These are phyloP conservation scores for Brachyhypopomus occidentalis DNA, from an alignment of 2,113 vertebrate genomes.

Conservation along the genomic window DNA sequence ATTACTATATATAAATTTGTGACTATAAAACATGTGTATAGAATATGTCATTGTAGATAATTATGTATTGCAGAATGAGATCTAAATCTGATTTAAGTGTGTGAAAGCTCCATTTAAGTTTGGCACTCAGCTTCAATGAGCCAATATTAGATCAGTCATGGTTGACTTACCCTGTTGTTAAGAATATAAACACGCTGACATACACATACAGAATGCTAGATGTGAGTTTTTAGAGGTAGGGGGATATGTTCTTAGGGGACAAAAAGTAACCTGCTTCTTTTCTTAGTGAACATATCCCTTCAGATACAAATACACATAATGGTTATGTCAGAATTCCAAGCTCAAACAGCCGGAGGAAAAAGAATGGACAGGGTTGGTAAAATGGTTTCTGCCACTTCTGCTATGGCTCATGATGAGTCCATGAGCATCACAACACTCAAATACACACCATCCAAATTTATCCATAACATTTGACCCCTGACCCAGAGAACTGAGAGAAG, in stretches of 20 bases:
- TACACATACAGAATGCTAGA: slow-evolving; percentile 43
- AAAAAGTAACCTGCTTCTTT: slow-evolving; percentile 48
- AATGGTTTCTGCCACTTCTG: slow-evolving; percentile 61
- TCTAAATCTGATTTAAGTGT: slow-evolving; percentile 37
- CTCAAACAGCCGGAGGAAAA: slow-evolving; percentile 2
- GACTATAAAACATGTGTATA: slow-evolving; percentile 61
- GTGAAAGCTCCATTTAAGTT: slow-evolving; percentile 49
- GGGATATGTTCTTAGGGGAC: slow-evolving; percentile 37
- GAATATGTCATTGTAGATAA: slow-evolving; percentile 44
- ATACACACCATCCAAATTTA: slow-evolving; percentile 59
- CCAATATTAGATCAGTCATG: slow-evolving; percentile 48
- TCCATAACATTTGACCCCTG: slow-evolving; percentile 61
- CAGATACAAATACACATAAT: slow-evolving; percentile 50
- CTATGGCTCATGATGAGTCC: slow-evolving; percentile 74
- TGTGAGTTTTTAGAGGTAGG: slow-evolving; percentile 22
- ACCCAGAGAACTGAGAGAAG: slow-evolving; percentile 57
- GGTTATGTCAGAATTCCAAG: slow-evolving; percentile 39
- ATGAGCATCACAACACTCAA: slow-evolving; percentile 62
- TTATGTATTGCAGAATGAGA: slow-evolving; percentile 67
- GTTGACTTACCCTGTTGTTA: slow-evolving; percentile 58
- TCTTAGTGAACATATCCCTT: slow-evolving; percentile 46
- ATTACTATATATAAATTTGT: slow-evolving; percentile 20
- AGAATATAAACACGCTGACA: slow-evolving; percentile 53
- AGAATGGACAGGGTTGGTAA: slow-evolving; percentile 40
- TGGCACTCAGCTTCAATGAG: slow-evolving; percentile 55